Evolutionary conservation across 2,797 vertebrate species (phyloP).

Genomic region (Danio aesculapii): DNA sequence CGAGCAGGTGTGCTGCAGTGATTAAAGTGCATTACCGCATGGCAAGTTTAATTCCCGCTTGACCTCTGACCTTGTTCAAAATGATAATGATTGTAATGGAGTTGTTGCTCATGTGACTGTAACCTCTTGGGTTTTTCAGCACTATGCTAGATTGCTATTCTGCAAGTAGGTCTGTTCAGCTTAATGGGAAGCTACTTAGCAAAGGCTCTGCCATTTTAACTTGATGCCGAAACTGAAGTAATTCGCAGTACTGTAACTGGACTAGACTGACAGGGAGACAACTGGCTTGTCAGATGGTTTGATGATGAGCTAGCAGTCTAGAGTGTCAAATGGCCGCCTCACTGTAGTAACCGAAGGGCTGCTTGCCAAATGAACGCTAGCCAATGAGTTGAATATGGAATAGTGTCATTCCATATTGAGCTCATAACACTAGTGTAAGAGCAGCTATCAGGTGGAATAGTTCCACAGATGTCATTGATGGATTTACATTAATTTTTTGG

Average conservation of each 20-base stretch:
- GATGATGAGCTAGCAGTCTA: slow-evolving; percentile 46
- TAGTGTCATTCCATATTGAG: slow-evolving; percentile 30
- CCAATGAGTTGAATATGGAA: slow-evolving; percentile 5
- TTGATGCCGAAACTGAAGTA: slow-evolving; percentile 38
- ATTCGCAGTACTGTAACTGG: slow-evolving; percentile 23
- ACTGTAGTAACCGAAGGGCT: slow-evolving; percentile 29
- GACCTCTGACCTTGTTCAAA: slow-evolving; percentile 84
- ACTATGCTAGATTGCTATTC: background rate
- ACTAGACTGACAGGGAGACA: slow-evolving; percentile 35
- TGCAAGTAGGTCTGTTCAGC: background rate
- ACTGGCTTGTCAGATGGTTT: slow-evolving; percentile 43
- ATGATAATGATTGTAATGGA: slow-evolving; percentile 88
- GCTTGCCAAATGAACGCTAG: slow-evolving; percentile 42
- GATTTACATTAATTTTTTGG: background rate
- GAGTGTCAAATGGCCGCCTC: slow-evolving; percentile 41
- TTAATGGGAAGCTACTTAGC: slow-evolving; percentile 1
- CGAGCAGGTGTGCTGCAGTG: slow-evolving; percentile 84
- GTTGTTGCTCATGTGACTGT: slow-evolving; percentile 65
- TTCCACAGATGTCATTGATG: slow-evolving; percentile 28
- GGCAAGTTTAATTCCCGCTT: slow-evolving; percentile 85
- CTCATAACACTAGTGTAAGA: slow-evolving; percentile 33
- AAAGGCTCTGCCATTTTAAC: slow-evolving; percentile 11
- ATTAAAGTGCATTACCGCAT: slow-evolving; percentile 86
- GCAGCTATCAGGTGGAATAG: slow-evolving; percentile 1
- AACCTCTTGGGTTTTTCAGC: slow-evolving; percentile 1